Conservation (phyloP, 2,113 vertebrate species). For the Scomber japonicus region DNA sequence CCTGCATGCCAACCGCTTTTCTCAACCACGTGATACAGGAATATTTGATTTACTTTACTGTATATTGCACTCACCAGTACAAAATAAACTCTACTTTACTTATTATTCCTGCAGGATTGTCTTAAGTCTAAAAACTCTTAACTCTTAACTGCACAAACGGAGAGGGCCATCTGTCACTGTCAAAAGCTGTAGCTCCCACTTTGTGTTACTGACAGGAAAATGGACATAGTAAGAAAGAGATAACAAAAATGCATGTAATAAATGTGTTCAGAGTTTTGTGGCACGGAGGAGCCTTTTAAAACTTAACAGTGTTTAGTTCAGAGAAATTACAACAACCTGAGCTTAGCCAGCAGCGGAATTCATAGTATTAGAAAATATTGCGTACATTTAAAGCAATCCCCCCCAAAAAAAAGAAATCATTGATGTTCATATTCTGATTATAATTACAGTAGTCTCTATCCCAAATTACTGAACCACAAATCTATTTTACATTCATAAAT, state of each 20-base stretch:
- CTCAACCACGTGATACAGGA: neutral
- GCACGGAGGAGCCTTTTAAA: neutral
- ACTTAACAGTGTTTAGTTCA: neutral
- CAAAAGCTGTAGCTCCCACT: conserved; percentile 19
- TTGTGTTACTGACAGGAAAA: conserved; percentile 21
- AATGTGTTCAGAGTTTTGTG: conserved; percentile 1
- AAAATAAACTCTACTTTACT: conserved; percentile 22
- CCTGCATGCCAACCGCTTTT: conserved; percentile 1
- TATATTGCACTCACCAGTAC: neutral
- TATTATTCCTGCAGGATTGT: conserved; percentile 3
- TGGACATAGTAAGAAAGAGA: conserved; percentile 28
- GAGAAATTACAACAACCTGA: neutral
- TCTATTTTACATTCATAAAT: too few species aligned
- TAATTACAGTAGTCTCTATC: too few species aligned
- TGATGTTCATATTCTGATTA: too few species aligned
- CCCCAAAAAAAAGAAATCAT: neutral
- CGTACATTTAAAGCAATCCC: neutral
- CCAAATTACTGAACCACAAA: too few species aligned
- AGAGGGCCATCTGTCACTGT: conserved; percentile 33
- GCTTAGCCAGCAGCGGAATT: neutral
- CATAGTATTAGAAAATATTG: neutral
- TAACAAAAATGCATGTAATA: conserved; percentile 41
- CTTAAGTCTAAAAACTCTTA: neutral
- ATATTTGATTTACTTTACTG: conserved; percentile 16
- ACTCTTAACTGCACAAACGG: conserved; percentile 1